Conservation (phyloP, 2,888 invertebrate species). For the Chalcosyrphus nemorum region DNA sequence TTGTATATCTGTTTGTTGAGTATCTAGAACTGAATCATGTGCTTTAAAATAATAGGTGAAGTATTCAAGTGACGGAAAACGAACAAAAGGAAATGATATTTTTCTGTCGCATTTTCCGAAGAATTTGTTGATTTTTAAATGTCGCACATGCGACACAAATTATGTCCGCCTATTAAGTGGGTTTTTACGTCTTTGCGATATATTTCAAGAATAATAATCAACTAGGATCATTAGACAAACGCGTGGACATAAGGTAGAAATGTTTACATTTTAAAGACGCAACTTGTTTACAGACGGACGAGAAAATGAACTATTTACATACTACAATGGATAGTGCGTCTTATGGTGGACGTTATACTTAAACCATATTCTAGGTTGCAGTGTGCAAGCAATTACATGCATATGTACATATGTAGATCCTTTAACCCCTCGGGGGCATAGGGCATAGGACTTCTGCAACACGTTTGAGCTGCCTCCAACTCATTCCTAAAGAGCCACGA, state of each 20-base stretch:
- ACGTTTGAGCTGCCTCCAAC: too few relatives aligned
- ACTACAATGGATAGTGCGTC: too few relatives aligned
- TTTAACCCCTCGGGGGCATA: too few relatives aligned
- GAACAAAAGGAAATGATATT: not conserved
- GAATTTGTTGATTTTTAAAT: constrained; percentile 18
- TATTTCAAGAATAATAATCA: not conserved
- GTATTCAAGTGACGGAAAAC: not conserved
- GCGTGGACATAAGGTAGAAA: not conserved
- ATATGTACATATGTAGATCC: too few relatives aligned
- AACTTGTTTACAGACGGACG: not conserved
- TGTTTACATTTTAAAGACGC: not conserved
- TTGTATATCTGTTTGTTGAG: not conserved
- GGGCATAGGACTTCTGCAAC: too few relatives aligned
- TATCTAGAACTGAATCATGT: constrained; percentile 23
- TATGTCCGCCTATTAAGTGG: not conserved
- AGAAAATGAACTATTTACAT: not conserved
- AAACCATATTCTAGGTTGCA: too few relatives aligned
- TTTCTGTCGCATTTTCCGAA: constrained; percentile 17
- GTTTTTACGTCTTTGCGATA: constrained; percentile 10
- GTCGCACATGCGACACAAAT: constrained; percentile 22
- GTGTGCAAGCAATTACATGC: too few relatives aligned
- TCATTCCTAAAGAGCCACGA: too few relatives aligned
- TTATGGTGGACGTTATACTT: not conserved
- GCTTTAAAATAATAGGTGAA: constrained; percentile 42
- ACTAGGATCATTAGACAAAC: constrained; percentile 1